A percentile compares a stretch with the other conserved stretches of the same genome.
These are phyloP conservation scores for Linhomoeus sp. DNA, from an alignment of 2,888 invertebrate genomes.

Conservation along the genomic window DNA sequence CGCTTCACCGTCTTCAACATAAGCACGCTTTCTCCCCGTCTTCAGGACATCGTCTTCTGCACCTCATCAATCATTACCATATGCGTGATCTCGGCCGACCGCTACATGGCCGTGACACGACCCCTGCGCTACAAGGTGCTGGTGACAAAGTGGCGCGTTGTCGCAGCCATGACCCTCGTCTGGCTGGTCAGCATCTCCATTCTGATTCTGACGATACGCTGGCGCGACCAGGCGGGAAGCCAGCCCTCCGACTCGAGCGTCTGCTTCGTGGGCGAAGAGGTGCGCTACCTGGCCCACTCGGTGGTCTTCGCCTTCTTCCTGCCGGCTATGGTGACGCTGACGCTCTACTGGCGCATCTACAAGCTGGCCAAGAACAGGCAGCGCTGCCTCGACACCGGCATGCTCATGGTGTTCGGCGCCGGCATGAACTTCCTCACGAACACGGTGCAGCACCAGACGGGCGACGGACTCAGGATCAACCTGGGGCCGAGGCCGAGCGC, in stretches of 20 bases:
- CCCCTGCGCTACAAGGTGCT: conserved; percentile 25
- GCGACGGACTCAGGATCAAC: not conserved
- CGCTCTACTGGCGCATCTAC: conserved; percentile 26
- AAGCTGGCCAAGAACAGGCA: conserved; percentile 20
- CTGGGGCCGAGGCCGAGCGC: not conserved
- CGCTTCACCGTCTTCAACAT: too few relatives aligned
- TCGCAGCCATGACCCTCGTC: conserved; percentile 18
- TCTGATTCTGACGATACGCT: conserved; percentile 21
- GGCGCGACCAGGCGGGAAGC: conserved; percentile 12
- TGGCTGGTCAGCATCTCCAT: conserved; percentile 22
- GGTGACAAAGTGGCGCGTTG: conserved; percentile 16
- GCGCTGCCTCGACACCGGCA: conserved; percentile 21
- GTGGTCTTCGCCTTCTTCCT: conserved; percentile 27
- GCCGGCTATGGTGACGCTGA: conserved; percentile 26
- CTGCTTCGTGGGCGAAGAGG: conserved; percentile 24
- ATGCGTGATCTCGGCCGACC: conserved; percentile 34
- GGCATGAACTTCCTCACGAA: conserved; percentile 28
- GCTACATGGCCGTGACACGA: conserved; percentile 26
- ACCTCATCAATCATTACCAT: conserved; percentile 41
- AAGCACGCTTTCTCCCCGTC: too few relatives aligned
- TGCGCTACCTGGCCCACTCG: conserved; percentile 24
- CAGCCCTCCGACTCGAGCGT: not conserved
- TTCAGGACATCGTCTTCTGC: conserved; percentile 38
- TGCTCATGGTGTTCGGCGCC: conserved; percentile 24
- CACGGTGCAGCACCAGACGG: conserved; percentile 18